Evolutionary conservation across 2,888 invertebrate species (phyloP).

Genomic region (Watsonalla binaria): DNA sequence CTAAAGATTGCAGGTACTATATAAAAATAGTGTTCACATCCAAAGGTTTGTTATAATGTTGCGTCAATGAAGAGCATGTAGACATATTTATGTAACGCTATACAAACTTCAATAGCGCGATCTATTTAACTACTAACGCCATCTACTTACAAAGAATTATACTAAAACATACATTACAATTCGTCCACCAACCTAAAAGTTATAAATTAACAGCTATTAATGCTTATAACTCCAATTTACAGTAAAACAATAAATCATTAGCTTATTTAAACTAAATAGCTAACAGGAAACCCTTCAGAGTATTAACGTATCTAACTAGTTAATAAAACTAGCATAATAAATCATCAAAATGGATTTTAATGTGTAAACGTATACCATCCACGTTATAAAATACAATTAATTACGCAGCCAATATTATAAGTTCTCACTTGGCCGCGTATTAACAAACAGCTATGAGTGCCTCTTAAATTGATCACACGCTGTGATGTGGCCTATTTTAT

Average conservation of each 20-base stretch:
- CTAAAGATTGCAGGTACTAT: no score
- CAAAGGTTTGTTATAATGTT: no score
- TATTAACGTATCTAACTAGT: slow-evolving; percentile 1
- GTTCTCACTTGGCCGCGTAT: slow-evolving; percentile 42
- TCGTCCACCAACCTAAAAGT: no score
- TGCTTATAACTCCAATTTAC: not conserved
- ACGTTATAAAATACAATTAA: slow-evolving; percentile 47
- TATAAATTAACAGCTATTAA: no score
- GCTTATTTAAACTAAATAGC: not conserved
- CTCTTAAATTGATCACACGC: slow-evolving; percentile 40
- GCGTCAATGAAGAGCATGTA: no score
- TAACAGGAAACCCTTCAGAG: not conserved
- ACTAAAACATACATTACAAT: no score
- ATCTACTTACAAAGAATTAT: no score
- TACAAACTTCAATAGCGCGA: no score
- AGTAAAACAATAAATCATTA: slow-evolving; percentile 7
- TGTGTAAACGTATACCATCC: slow-evolving; percentile 24
- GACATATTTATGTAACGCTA: no score
- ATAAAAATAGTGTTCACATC: no score
- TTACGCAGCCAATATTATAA: slow-evolving; percentile 38
- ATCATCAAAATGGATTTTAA: slow-evolving; percentile 10
- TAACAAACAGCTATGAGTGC: slow-evolving; percentile 34
- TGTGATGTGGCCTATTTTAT: slow-evolving; percentile 10
- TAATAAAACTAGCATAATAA: slow-evolving; percentile 12
- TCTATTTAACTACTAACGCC: no score